Evolutionary conservation across 2,888 invertebrate genomes (phyloP), one percentile per base, ranked within the genome.

Genomic region (Lithophane ornitopus): DNA sequence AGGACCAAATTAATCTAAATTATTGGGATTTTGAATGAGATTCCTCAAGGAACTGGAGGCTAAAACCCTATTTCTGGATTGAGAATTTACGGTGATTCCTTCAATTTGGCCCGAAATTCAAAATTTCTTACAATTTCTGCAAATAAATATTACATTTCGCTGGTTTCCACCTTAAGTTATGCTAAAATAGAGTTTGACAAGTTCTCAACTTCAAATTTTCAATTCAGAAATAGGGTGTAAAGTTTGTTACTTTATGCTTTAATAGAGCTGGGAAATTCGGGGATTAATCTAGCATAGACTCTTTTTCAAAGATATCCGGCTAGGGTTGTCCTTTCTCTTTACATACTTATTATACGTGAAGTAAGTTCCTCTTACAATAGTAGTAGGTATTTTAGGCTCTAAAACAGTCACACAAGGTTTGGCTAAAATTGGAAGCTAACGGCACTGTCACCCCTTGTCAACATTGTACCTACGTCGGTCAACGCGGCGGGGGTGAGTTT

Each of bases 381-480:
- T n/a, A n/a, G n/a, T n/a, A n/a, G n/a, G n/a, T n/a, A n/a, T n/a
- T n/a, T n/a, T n/a, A 65, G 39, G 44, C 8, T 34, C 49, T 62
- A 56, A 82, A 79, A 67, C 12, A 58, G 49, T 46, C 77, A 22
- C 39, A 46, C 39, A 65, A 58, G 54, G 49, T 66, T 49, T 26
- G 11, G 39, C 70, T 65, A 59, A 82, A 80, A 78, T 80, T 66
- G 28, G 69, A 16, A 69, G 69, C 39, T 59, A 63, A 59, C 28
- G 67, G 70, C 67, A 26, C 70, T 62, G 59, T 86, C 74, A 79
- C 59, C 78, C 79, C 65, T 78, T 78, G 70, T 82, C 83, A 82
- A 65, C 83, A 65, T 54, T 41, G 74, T 67, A 78, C 82, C 82
- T 77, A 78, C 54, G 19, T 70, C 65, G 70, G 83, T 78, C 46